Evolutionary conservation across 2,888 invertebrate species (phyloP).

Genomic region (Zaprionus bogoriensis): DNA sequence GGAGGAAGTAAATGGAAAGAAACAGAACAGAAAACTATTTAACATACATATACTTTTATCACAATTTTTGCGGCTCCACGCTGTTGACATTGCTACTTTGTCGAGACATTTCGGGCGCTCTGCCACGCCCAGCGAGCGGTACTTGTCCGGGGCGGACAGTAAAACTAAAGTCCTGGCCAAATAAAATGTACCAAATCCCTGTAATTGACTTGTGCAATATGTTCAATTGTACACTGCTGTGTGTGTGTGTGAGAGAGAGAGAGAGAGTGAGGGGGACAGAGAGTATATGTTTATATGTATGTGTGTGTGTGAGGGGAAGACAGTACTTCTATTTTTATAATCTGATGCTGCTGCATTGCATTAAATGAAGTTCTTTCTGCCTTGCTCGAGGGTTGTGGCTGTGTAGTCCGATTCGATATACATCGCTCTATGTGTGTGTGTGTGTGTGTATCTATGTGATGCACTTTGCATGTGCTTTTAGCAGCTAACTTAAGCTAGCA

Average conservation of each 20-base stretch:
- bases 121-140: slow-evolving; percentile 13
- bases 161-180: slow-evolving; percentile 58
- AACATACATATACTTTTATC: slow-evolving; percentile 71
- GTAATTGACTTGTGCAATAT: slow-evolving; percentile 72
- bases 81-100: slow-evolving; percentile 52
- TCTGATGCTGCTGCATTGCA: slow-evolving; percentile 43
- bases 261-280: too few relatives aligned
- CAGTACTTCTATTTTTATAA: slow-evolving; percentile 41
- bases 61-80: slow-evolving; percentile 68
- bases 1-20: background rate
- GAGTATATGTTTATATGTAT: slow-evolving; percentile 9
- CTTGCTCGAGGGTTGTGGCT: background rate
- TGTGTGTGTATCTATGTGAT: background rate
- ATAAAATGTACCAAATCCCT: slow-evolving; percentile 66
- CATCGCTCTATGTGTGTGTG: background rate
- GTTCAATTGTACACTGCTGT: slow-evolving; percentile 46
- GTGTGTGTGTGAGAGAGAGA: slow-evolving; percentile 6
- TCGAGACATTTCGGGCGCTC: slow-evolving; percentile 24
- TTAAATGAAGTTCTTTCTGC: slow-evolving; percentile 39
- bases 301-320: slow-evolving; percentile 18
- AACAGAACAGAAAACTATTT: slow-evolving; percentile 52
- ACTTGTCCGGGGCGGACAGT: slow-evolving; percentile 19
- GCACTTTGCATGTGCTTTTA: slow-evolving; percentile 53
- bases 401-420: background rate
- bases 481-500: slow-evolving; percentile 31